phyloP scores from a whole-genome alignment of 2,113 vertebrate species.

The Vireo altiloquus region DNA sequence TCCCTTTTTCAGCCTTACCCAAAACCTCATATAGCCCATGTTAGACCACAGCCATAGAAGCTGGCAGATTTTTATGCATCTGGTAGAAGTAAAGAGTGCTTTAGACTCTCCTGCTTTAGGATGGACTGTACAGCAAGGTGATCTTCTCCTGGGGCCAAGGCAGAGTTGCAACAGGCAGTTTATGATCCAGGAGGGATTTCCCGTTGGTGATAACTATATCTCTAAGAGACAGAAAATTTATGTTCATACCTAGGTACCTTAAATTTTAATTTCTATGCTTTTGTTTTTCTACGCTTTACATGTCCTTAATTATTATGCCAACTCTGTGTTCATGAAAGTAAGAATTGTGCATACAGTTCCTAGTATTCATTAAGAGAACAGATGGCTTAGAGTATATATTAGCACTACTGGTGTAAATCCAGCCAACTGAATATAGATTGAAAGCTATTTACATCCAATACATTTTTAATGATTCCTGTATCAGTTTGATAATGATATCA shows the following conservation, averaged over 20 bases:
- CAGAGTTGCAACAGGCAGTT: neutral
- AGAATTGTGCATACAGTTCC: neutral
- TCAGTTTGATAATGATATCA: conserved; percentile 53
- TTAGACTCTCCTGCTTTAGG: neutral
- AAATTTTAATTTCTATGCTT: neutral
- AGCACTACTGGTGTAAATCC: conserved; percentile 18
- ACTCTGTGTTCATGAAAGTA: neutral
- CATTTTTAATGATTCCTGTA: conserved; percentile 56
- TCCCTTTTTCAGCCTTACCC: neutral
- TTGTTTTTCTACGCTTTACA: neutral
- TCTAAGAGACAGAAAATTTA: neutral
- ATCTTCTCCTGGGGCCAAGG: neutral
- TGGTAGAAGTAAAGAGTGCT: neutral
- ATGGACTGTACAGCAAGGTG: neutral
- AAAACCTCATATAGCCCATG: neutral
- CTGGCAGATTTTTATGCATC: neutral
- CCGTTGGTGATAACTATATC: neutral
- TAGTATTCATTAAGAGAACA: neutral
- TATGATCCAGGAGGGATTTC: neutral
- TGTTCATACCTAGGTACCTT: neutral
- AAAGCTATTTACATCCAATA: conserved; percentile 53
- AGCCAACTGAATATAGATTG: conserved; percentile 30
- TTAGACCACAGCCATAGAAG: neutral
- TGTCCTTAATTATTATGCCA: neutral
- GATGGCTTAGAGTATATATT: conserved; percentile 10